Evolutionary conservation across 2,888 invertebrate species (phyloP).

Genomic region (Agrochola litura): DNA sequence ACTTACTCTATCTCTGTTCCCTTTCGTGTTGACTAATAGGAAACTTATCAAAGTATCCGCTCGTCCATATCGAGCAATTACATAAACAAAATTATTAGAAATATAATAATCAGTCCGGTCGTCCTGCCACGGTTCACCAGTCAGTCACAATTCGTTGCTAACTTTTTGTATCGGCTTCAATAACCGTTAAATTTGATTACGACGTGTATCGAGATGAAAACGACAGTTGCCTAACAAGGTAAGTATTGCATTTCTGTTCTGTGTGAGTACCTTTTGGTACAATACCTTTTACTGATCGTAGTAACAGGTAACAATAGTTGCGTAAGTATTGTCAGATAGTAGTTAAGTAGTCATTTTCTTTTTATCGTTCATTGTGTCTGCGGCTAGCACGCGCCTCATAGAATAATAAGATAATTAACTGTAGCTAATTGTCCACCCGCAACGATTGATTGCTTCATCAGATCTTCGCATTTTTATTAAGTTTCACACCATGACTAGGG

Average conservation of each 20-base stretch:
- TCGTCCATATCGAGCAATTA: conserved; percentile 51
- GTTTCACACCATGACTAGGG: no score
- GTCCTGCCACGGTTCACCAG: conserved; percentile 77
- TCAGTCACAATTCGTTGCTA: conserved; percentile 75
- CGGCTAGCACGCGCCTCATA: conserved; percentile 55
- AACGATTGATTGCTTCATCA: conserved; percentile 38
- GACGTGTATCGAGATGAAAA: conserved; percentile 81
- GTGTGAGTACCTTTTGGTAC: conserved; percentile 53
- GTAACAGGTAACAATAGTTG: conserved; percentile 44
- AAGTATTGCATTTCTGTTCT: conserved; percentile 61
- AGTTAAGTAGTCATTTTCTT: conserved; percentile 44
- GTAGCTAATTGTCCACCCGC: conserved; percentile 44
- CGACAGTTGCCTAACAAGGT: conserved; percentile 77
- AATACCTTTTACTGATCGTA: conserved; percentile 50
- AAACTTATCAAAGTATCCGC: conserved; percentile 40
- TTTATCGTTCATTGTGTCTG: conserved; percentile 63
- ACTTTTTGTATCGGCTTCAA: conserved; percentile 79
- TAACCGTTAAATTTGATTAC: conserved; percentile 88
- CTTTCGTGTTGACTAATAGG: conserved; percentile 42
- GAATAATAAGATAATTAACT: conserved; percentile 63
- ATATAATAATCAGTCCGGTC: conserved; percentile 65
- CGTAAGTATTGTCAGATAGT: conserved; percentile 46
- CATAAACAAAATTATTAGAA: conserved; percentile 58
- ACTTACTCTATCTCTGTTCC: conserved; percentile 9
- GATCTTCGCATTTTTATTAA: background rate